A percentile compares a stretch with the other conserved stretches of the same genome.
Evolutionary conservation across 1,140 invertebrate species (phyloP).

Genomic region (Eumeta japonica): DNA sequence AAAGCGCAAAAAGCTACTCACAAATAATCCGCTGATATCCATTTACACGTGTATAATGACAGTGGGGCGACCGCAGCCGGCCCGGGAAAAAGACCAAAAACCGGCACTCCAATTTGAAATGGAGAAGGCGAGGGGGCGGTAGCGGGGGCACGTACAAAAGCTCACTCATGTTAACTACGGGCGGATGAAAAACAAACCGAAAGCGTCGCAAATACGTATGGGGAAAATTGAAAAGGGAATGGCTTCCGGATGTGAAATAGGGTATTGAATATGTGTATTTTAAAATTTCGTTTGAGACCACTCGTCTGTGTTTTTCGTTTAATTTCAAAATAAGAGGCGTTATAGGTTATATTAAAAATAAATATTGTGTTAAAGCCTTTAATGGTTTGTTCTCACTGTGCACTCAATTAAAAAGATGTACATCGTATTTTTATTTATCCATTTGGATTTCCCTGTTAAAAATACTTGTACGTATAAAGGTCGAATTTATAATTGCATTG

Average conservation of each 20-base stretch:
- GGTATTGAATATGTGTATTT: constrained; percentile 54
- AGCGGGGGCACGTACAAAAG: constrained; percentile 53
- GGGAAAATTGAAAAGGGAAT: constrained; percentile 53
- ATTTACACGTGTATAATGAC: too few relatives aligned
- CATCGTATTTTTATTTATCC: neutral
- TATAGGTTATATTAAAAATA: too few relatives aligned
- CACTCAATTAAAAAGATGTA: neutral
- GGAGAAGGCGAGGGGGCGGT: too few relatives aligned
- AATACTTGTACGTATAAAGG: neutral
- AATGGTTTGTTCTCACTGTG: too few relatives aligned
- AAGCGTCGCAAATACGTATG: constrained; percentile 40
- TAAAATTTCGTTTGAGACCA: too few relatives aligned
- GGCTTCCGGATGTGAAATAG: constrained; percentile 37
- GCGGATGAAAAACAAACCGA: constrained; percentile 47
- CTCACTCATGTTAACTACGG: constrained; percentile 55
- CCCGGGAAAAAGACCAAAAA: constrained; percentile 52
- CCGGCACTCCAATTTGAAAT: constrained; percentile 47
- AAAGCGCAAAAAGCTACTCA: too few relatives aligned
- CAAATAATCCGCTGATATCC: too few relatives aligned
- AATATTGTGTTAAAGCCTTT: too few relatives aligned
- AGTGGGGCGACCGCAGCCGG: too few relatives aligned
- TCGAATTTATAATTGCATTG: neutral
- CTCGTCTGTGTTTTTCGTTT: too few relatives aligned
- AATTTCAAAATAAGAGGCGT: too few relatives aligned
- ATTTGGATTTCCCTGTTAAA: neutral